phyloP scores from a whole-genome alignment of 2,113 vertebrate species.

The Callipepla californica region DNA sequence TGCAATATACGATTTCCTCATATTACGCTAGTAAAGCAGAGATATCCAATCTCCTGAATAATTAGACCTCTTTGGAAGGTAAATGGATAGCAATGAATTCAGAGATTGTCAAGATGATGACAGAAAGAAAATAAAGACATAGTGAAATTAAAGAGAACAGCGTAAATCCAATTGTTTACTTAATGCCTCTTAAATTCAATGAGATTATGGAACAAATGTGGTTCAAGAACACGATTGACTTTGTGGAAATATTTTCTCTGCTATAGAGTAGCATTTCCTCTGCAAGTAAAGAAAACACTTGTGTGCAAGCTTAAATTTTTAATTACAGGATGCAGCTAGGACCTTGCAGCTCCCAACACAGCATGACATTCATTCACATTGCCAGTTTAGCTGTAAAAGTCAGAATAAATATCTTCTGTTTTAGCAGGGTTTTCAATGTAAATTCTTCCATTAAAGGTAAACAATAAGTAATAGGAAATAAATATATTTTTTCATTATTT shows the following conservation, averaged over 20 bases:
- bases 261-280: not conserved
- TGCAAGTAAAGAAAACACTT: not conserved
- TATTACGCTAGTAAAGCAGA: not conserved
- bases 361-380: not conserved
- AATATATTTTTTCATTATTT: not conserved
- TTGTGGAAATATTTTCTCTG: not conserved
- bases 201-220: not conserved
- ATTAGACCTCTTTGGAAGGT: not conserved
- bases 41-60: not conserved
- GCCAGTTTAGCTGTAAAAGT: not conserved
- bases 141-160: not conserved
- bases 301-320: not conserved
- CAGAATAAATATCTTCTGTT: not conserved
- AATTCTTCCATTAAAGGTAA: not conserved
- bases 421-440: not conserved
- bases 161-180: not conserved
- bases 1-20: not conserved
- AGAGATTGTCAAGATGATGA: not conserved
- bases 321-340: rapidly evolving
- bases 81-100: not conserved
- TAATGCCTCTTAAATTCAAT: not conserved
- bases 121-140: not conserved
- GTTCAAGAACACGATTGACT: not conserved
- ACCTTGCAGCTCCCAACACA: not conserved
- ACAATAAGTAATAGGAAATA: not conserved